These are phyloP conservation scores for Orchesella cincta DNA, from an alignment of 1,140 invertebrate species.

Conservation along the genomic window DNA sequence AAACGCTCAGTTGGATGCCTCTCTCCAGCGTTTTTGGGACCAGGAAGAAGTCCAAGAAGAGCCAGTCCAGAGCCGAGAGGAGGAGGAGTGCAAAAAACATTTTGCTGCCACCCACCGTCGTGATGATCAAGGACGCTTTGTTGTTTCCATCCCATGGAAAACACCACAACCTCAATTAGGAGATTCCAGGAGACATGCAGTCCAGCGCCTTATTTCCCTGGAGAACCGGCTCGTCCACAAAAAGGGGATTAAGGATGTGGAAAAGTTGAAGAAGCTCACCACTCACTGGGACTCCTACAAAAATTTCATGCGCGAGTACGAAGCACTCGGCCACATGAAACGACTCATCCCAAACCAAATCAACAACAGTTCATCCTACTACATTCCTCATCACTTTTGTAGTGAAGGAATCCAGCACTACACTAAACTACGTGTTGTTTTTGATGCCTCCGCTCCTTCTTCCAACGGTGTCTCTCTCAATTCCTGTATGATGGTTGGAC, in stretches of 20 bases:
- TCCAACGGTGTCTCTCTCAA: constrained; percentile 51
- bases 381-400: constrained; percentile 6
- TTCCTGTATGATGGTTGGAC: constrained; percentile 51
- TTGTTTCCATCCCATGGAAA: background rate
- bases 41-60: background rate
- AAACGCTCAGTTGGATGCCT: background rate
- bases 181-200: background rate
- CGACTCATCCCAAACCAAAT: background rate
- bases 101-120: background rate
- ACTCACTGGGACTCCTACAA: background rate
- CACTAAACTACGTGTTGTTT: constrained; percentile 52
- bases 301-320: background rate
- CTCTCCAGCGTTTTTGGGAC: background rate
- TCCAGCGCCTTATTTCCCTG: background rate
- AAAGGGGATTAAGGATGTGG: background rate
- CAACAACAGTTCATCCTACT: background rate
- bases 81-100: constrained; percentile 1
- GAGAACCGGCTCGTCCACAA: background rate
- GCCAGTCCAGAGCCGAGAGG: background rate
- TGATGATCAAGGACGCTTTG: background rate
- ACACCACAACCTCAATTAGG: background rate
- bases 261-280: constrained; percentile 27
- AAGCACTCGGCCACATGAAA: background rate
- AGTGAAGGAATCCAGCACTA: constrained; percentile 41
- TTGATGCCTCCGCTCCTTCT: constrained; percentile 44